These are phyloP conservation scores for Phaethon lepturus DNA, from an alignment of 2,113 vertebrate genomes.

Conservation along the genomic window DNA sequence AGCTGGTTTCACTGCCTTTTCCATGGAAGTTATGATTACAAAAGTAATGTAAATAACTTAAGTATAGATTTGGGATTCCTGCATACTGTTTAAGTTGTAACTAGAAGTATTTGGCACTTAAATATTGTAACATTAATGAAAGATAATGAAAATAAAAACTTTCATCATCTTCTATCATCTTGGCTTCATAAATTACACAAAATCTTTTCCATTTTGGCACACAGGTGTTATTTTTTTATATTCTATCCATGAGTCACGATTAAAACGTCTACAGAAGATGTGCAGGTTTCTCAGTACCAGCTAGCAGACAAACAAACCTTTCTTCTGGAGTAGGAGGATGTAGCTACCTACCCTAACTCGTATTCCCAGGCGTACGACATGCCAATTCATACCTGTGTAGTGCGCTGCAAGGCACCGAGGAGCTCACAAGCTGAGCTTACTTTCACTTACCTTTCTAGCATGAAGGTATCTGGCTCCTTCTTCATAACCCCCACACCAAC, in stretches of 20 bases:
- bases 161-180: not conserved
- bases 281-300: not conserved
- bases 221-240: not conserved
- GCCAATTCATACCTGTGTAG: accelerated
- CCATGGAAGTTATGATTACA: not conserved
- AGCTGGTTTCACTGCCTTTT: not conserved
- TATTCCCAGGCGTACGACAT: not conserved
- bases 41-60: not conserved
- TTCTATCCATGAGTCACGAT: not conserved
- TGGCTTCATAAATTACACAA: not conserved
- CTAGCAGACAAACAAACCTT: not conserved
- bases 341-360: accelerated
- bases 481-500: not conserved
- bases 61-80: not conserved
- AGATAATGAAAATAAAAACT: not conserved
- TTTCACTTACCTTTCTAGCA: not conserved
- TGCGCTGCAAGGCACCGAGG: accelerated
- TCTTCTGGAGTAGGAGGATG: not conserved
- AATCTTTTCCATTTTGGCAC: not conserved
- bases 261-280: not conserved
- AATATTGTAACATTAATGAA: not conserved
- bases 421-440: not conserved
- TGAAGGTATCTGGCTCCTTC: not conserved
- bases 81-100: not conserved
- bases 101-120: not conserved